phyloP scores from a whole-genome alignment of 2,888 invertebrate genomes.

The Hirtodrosophila histrioides region DNA sequence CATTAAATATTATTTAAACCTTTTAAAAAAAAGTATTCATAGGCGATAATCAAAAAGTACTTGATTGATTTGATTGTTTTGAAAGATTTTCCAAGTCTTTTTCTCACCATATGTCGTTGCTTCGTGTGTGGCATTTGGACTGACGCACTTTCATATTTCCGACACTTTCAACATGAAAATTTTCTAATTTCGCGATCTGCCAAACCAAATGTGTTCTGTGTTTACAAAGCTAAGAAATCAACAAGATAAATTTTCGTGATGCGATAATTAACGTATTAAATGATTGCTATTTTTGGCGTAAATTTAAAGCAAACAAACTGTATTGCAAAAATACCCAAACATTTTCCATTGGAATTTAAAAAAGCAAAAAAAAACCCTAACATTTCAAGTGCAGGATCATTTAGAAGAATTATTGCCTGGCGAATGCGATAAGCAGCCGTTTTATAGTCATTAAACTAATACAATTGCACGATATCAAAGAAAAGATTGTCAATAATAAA shows the following conservation, averaged over 20 bases:
- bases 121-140: slow-evolving; percentile 28
- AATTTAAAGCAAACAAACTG: slow-evolving; percentile 11
- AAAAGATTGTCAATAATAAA: background rate
- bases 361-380: background rate
- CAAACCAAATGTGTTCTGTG: slow-evolving; percentile 45
- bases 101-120: slow-evolving; percentile 14
- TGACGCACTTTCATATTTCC: slow-evolving; percentile 35
- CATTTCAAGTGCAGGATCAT: slow-evolving; percentile 34
- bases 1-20: too few species aligned
- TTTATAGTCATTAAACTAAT: slow-evolving; percentile 11
- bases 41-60: background rate
- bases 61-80: background rate
- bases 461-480: slow-evolving; percentile 17
- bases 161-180: slow-evolving; percentile 14
- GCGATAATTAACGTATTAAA: slow-evolving; percentile 44
- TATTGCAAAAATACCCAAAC: background rate
- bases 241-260: slow-evolving; percentile 46
- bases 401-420: slow-evolving; percentile 13
- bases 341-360: background rate
- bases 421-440: background rate
- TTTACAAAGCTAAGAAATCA: slow-evolving; percentile 44
- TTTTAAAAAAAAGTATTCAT: too few species aligned
- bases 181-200: slow-evolving; percentile 29
- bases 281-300: slow-evolving; percentile 52
- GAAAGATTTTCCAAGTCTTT: background rate